Conservation (phyloP, 2,797 vertebrate species). For the Alca torda region DNA sequence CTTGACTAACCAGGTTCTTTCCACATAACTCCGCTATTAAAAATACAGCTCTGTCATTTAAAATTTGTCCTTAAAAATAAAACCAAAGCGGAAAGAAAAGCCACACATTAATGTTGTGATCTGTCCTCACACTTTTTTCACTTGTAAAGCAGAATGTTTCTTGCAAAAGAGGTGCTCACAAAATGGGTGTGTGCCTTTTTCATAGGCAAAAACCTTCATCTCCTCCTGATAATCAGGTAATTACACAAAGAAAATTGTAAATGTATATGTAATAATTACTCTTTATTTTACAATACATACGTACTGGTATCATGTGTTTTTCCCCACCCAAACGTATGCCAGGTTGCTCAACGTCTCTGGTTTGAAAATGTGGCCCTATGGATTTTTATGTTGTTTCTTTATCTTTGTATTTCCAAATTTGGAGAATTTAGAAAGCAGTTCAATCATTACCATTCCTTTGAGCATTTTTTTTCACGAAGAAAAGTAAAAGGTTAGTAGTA, state of each 20-base stretch:
- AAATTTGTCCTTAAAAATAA: not conserved
- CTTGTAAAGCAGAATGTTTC: not conserved
- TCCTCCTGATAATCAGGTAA: not conserved
- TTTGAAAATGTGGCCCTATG: not conserved
- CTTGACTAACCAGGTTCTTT: not conserved
- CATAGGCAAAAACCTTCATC: not conserved
- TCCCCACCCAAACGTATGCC: not conserved
- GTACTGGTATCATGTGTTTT: not conserved
- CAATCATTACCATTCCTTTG: not conserved
- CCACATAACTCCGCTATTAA: not conserved
- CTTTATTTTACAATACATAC: not conserved
- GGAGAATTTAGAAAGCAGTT: not conserved
- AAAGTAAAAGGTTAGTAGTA: not conserved
- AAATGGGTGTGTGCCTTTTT: not conserved
- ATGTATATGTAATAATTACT: not conserved
- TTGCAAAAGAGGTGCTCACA: not conserved
- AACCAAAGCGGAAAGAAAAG: not conserved
- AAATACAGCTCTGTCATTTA: not conserved
- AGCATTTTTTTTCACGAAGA: not conserved
- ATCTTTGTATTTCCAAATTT: not conserved
- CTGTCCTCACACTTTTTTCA: not conserved
- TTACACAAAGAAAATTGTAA: not conserved
- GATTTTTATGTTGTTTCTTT: not conserved
- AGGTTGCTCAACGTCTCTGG: not conserved
- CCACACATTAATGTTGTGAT: not conserved